These are phyloP conservation scores for Sebastes schlegelii DNA, from an alignment of 2,113 vertebrate genomes.

Conservation along the genomic window DNA sequence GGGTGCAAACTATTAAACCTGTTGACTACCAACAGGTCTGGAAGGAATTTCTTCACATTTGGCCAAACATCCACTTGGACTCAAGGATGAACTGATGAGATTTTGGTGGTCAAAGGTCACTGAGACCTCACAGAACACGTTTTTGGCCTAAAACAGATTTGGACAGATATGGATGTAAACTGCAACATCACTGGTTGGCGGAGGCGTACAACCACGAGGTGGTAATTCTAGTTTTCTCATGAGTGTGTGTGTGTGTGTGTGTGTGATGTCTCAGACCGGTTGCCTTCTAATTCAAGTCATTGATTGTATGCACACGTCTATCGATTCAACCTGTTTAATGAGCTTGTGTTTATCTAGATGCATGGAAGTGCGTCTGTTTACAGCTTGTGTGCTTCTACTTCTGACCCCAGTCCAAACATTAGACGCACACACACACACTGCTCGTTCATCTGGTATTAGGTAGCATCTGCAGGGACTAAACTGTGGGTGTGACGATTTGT, in stretches of 20 bases:
- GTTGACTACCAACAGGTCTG: too few relatives aligned
- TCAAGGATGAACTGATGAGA: too few relatives aligned
- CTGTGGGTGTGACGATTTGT: constrained; percentile 14
- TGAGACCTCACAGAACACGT: too few relatives aligned
- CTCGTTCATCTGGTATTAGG: constrained; percentile 27
- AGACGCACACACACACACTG: background rate
- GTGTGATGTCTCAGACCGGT: background rate
- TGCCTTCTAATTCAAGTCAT: constrained; percentile 25
- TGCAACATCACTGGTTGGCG: too few relatives aligned
- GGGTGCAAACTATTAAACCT: too few relatives aligned
- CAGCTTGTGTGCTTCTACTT: constrained; percentile 6
- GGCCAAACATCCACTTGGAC: too few relatives aligned
- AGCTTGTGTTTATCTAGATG: constrained; percentile 20
- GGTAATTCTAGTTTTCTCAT: background rate
- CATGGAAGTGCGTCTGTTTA: constrained; percentile 14
- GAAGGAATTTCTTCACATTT: too few relatives aligned
- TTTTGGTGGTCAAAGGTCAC: too few relatives aligned
- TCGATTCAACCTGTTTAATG: constrained; percentile 55
- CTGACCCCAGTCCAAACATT: background rate
- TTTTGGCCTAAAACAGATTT: too few relatives aligned
- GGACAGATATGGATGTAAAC: too few relatives aligned
- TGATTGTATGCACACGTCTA: constrained; percentile 42
- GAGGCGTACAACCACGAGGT: too few relatives aligned
- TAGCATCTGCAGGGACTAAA: constrained; percentile 5
- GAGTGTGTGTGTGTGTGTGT: background rate